These are phyloP conservation scores for Liparis tanakae DNA, from an alignment of 2,797 vertebrate genomes.

Conservation along the genomic window DNA sequence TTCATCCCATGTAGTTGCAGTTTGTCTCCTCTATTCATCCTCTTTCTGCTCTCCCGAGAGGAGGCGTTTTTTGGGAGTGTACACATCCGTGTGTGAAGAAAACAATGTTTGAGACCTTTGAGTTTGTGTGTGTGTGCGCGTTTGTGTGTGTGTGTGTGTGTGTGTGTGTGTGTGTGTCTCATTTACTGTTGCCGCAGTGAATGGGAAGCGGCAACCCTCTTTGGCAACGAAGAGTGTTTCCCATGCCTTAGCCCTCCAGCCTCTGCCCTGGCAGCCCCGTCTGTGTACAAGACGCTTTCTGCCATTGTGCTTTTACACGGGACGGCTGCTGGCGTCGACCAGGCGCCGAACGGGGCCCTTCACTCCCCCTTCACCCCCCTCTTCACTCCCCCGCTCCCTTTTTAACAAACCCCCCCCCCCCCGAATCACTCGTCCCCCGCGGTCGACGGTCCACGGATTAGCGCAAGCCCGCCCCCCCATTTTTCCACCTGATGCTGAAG, in stretches of 20 bases:
- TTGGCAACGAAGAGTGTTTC: constrained; percentile 93
- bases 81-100: constrained; percentile 54
- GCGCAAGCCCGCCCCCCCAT: constrained; percentile 35
- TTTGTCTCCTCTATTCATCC: constrained; percentile 64
- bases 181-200: constrained; percentile 77
- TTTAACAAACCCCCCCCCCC: constrained; percentile 66
- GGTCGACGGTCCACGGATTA: constrained; percentile 73
- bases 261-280: constrained; percentile 88
- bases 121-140: too few relatives aligned
- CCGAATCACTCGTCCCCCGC: constrained; percentile 60
- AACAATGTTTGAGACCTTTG: constrained; percentile 64
- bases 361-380: constrained; percentile 80
- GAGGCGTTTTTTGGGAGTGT: constrained; percentile 49
- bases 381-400: too few relatives aligned
- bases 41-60: constrained; percentile 50
- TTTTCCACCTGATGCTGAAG: constrained; percentile 56
- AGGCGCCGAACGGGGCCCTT: constrained; percentile 89
- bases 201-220: constrained; percentile 90
- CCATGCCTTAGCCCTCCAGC: constrained; percentile 90
- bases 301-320: constrained; percentile 93
- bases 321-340: constrained; percentile 90
- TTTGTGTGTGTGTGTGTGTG: constrained; percentile 57
- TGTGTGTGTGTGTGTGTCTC: constrained; percentile 64
- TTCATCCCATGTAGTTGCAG: constrained; percentile 77
- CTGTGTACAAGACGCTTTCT: constrained; percentile 89